Base-by-base conservation (phyloP, 2,113 vertebrate genomes). In the Balaenoptera acutorostrata region DNA sequence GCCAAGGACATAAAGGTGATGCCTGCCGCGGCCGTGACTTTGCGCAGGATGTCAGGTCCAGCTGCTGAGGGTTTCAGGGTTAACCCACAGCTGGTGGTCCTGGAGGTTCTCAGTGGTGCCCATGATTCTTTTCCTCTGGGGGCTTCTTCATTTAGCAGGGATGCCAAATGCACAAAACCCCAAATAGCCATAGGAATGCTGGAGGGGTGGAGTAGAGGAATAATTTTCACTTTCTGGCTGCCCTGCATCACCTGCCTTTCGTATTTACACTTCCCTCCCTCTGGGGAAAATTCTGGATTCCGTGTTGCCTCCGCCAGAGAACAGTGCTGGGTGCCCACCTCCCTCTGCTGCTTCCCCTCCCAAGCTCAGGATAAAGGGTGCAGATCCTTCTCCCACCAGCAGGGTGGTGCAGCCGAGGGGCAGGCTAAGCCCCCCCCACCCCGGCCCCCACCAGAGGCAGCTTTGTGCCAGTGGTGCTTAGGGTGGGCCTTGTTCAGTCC, bases 1-100 rank as follows among this genome's bases (percentile, higher is more conserved):
- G 66, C 20, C 14, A 49, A 39, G 14, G 57, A 5, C 3, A 0
- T 3, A 8, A 3, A 5, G 4, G 6, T 29, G 25, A 33, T 0
- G 20, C 20, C 0, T 0, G 4, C 12, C 8, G 72, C 8, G 2
- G 46, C 15, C 0, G 2, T 25, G 3, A 23, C 52, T 41, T 68
- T 12, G 12, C 3, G 3, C 1, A 0, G 41, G 52, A 11, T 23
- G 39, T 33, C 63, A 5, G 23, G 57, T 5, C 3, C 17, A 0
- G 0, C 17, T 20, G 46, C 36, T 64, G 6, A 14, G 5, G 27
- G 12, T 3, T 8, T 31, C 3, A 2, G 8, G 29, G 33, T 2
- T 29, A 8, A 11, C 21, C 9, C 4, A 2, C 2, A 17, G 14
- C 6, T 33, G 61, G 41, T 0, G 55, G 17, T 8, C 61, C 21